Conservation (phyloP, 2,888 invertebrate species). For the Clitarchus hookeri region DNA sequence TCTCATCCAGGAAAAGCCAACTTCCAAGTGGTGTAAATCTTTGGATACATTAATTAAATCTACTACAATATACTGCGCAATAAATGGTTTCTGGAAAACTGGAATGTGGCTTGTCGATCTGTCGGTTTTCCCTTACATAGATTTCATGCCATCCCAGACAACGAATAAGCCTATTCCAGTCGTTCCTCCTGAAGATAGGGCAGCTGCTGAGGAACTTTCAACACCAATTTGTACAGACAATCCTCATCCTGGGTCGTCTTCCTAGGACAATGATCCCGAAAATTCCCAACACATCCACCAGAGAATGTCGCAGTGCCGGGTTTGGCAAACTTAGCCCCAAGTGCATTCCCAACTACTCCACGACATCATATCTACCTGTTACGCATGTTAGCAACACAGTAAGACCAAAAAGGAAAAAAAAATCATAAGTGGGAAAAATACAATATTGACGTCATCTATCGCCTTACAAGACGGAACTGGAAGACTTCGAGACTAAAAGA, state of each 20-base stretch:
- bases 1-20: slow-evolving; percentile 29
- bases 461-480: slow-evolving; percentile 24
- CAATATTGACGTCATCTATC: slow-evolving; percentile 25
- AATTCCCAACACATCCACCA: neutral
- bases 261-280: neutral
- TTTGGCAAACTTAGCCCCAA: neutral
- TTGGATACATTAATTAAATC: slow-evolving; percentile 30
- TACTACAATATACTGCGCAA: neutral
- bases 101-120: too few relatives aligned
- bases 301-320: neutral
- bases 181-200: neutral
- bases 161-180: slow-evolving; percentile 22
- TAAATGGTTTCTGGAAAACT: slow-evolving; percentile 33
- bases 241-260: too few relatives aligned
- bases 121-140: slow-evolving; percentile 29
- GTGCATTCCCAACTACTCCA: neutral
- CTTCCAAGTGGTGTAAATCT: slow-evolving; percentile 22
- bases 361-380: slow-evolving; percentile 10
- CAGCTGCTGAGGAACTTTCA: slow-evolving; percentile 2
- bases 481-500: neutral
- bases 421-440: neutral
- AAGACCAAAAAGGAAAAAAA: neutral
- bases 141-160: slow-evolving; percentile 26
- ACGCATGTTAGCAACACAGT: neutral
- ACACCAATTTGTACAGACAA: neutral